phyloP scores from a whole-genome alignment of 1,140 invertebrate genomes.

The Lasioglossum albipes region DNA sequence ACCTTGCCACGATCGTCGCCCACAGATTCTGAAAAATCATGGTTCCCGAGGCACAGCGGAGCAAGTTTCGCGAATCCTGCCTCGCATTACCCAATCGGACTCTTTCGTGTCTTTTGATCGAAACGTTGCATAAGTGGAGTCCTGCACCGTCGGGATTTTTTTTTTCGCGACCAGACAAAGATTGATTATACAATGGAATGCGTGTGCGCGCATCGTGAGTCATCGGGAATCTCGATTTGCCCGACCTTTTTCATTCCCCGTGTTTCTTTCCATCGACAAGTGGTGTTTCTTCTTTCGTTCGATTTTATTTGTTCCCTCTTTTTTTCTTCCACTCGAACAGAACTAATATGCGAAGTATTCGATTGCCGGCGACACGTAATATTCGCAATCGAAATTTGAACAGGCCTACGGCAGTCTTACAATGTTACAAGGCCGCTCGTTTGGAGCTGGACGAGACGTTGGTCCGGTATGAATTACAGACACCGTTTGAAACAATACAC shows the following conservation, averaged over 20 bases:
- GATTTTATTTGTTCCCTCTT: slow-evolving; percentile 6
- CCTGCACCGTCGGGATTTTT: neutral
- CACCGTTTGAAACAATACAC: slow-evolving; percentile 70
- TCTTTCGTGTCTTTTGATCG: neutral
- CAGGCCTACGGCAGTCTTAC: slow-evolving; percentile 18
- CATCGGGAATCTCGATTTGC: slow-evolving; percentile 27
- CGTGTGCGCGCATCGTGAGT: slow-evolving; percentile 1
- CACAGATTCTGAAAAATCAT: too few relatives aligned
- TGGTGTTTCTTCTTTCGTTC: neutral
- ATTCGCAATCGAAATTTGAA: slow-evolving; percentile 70
- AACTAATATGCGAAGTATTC: slow-evolving; percentile 53
- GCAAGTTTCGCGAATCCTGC: too few relatives aligned
- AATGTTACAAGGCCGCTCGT: slow-evolving; percentile 64
- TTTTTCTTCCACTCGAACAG: slow-evolving; percentile 14
- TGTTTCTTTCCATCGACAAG: neutral
- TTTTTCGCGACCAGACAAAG: slow-evolving; percentile 4
- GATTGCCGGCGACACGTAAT: slow-evolving; percentile 66
- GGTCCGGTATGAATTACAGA: slow-evolving; percentile 70
- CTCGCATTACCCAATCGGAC: neutral
- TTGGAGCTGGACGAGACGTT: slow-evolving; percentile 52
- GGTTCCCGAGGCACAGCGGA: too few relatives aligned
- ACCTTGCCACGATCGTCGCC: too few relatives aligned
- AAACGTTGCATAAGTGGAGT: slow-evolving; percentile 14
- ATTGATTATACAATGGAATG: slow-evolving; percentile 42
- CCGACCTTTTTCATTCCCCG: neutral